These are phyloP conservation scores for Cheilosia variabilis DNA, from an alignment of 2,888 invertebrate species.

Conservation along the genomic window DNA sequence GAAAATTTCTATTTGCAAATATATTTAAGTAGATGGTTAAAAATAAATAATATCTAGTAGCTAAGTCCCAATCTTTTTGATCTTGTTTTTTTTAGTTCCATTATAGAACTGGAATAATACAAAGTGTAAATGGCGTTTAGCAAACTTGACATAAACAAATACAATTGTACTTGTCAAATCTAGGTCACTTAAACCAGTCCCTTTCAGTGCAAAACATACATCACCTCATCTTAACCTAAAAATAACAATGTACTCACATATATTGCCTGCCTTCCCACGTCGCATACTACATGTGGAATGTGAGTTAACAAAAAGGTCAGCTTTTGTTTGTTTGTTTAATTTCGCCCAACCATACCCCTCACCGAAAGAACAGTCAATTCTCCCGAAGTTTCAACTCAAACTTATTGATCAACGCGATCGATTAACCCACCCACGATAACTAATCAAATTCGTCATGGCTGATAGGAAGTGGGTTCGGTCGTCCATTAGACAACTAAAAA, in stretches of 20 bases:
- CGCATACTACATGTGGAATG: background rate
- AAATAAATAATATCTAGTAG: too few species aligned
- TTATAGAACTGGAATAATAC: too few species aligned
- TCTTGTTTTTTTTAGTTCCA: too few species aligned
- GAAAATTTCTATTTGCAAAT: too few species aligned
- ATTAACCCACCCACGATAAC: conserved; percentile 44
- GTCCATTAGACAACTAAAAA: conserved; percentile 38
- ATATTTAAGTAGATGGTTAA: too few species aligned
- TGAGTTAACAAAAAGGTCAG: background rate
- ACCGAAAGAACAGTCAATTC: background rate
- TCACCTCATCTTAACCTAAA: background rate
- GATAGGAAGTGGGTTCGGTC: conserved; percentile 69
- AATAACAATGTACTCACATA: background rate
- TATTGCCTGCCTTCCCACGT: background rate
- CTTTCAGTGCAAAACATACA: background rate
- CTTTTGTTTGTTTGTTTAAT: background rate
- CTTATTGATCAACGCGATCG: conserved; percentile 21
- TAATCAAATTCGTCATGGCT: conserved; percentile 73
- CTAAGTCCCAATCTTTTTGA: too few species aligned
- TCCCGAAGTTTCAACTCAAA: background rate
- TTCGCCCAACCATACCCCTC: background rate
- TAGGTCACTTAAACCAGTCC: too few species aligned
- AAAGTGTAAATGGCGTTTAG: too few species aligned
- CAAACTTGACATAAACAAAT: too few species aligned
- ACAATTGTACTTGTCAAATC: too few species aligned